Evolutionary conservation across 2,888 invertebrate genomes (phyloP), one percentile per base, ranked within the genome.

Genomic region (Rhynchonema sp.): DNA sequence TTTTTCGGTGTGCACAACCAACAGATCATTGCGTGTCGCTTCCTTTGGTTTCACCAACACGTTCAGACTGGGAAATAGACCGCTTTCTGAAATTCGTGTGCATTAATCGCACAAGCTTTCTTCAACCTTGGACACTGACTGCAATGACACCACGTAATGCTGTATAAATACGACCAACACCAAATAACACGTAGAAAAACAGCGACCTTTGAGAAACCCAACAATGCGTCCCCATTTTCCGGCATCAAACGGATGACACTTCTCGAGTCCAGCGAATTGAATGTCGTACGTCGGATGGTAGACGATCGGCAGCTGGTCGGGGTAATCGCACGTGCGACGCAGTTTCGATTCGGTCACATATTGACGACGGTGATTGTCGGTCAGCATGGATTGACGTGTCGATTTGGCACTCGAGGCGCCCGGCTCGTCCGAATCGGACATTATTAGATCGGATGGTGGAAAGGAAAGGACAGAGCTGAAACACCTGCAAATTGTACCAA

Each of bases 231-330:
- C 82, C 83, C 89, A 89, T 78, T 90, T 90, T 64, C 82, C 81
- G 0, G 88, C 81, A 78, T 90, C 89, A 73, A 90, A 89, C 0
- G 87, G 83, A 76, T 90, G 89, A 20, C 86, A 77, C 72, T 82
- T 85, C 73, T 90, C 86, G 61, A 90, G 76, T 20, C 87, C 87
- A 69, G 80, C 77, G 73, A 87, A 85, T 30, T 81, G 80, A 38
- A 90, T 86, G 72, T 86, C 85, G 74, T 89, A 89, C 60, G 82
- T 81, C 23, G 81, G 76, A 63, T 83, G 79, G 72, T 87, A 89
- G 1, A 89, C 80, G 61, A 90, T 82, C 0, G 89, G 87, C 80
- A 84, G 82, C 73, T 84, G 82, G n/a, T 59, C 22, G 13, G 57
- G 3, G n/a, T 9, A n/a, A 49, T n/a, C n/a, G n/a, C n/a, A n/a